A percentile compares a stretch with the other conserved stretches of the same genome.
These are phyloP conservation scores for Nycticebus coucang DNA, from an alignment of 2,113 vertebrate genomes.

Conservation along the genomic window DNA sequence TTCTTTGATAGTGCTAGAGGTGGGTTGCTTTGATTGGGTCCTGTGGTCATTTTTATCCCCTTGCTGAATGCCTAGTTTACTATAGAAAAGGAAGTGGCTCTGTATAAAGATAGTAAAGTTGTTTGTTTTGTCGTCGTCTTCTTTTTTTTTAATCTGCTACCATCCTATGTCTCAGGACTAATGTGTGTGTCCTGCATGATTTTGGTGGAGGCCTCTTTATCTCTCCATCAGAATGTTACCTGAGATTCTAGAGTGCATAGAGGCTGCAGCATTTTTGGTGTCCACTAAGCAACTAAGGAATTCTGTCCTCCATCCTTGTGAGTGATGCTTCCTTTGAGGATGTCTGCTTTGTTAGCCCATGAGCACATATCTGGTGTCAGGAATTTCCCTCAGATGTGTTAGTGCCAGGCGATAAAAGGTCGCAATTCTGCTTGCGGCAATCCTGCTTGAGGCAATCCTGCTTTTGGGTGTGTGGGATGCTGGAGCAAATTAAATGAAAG, in stretches of 20 bases:
- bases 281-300: background rate
- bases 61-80: background rate
- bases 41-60: background rate
- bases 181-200: background rate
- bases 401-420: background rate
- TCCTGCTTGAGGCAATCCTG: background rate
- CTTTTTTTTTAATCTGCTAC: background rate
- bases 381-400: background rate
- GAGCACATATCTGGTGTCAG: background rate
- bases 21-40: background rate
- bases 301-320: background rate
- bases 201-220: background rate
- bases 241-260: background rate
- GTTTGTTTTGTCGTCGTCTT: background rate
- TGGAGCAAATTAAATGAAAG: background rate
- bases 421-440: background rate
- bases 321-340: background rate
- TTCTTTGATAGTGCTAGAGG: background rate
- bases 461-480: background rate
- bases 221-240: background rate
- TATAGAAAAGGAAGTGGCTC: background rate
- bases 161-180: background rate
- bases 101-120: background rate
- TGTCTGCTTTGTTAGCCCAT: slow-evolving; percentile 4
- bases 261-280: background rate